Conservation (phyloP, 2,113 vertebrate genomes). For the Motacilla alba region DNA sequence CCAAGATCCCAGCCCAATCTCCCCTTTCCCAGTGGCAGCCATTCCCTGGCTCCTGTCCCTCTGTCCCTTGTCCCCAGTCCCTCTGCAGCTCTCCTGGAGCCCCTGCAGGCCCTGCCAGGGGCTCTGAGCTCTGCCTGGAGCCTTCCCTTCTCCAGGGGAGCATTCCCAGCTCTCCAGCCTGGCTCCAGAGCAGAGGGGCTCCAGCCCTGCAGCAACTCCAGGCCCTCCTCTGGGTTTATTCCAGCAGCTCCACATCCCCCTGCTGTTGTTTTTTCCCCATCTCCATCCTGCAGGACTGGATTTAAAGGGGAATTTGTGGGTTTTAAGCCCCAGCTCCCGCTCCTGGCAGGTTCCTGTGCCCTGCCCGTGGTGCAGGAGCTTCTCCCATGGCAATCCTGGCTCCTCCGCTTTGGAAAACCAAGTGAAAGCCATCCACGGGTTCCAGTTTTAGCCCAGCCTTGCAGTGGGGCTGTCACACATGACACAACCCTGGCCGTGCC, state of each 20-base stretch:
- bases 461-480: not conserved
- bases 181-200: no score
- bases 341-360: rapidly evolving
- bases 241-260: rapidly evolving
- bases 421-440: not conserved
- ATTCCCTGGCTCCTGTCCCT: no score
- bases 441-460: not conserved
- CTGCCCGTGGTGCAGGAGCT: not conserved
- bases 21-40: not conserved
- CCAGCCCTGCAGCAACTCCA: no score
- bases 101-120: not conserved
- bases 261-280: not conserved
- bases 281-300: not conserved
- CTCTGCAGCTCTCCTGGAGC: not conserved
- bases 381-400: rapidly evolving
- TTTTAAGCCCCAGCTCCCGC: not conserved
- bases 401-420: not conserved
- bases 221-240: not conserved
- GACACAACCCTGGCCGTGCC: rapidly evolving
- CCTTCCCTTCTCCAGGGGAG: not conserved
- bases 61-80: no score
- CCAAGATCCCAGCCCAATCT: not conserved
- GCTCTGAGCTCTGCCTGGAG: not conserved
- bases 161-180: not conserved
- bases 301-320: not conserved